Evolutionary conservation across 2,888 invertebrate species (phyloP).

Genomic region (Diaphora mendica): DNA sequence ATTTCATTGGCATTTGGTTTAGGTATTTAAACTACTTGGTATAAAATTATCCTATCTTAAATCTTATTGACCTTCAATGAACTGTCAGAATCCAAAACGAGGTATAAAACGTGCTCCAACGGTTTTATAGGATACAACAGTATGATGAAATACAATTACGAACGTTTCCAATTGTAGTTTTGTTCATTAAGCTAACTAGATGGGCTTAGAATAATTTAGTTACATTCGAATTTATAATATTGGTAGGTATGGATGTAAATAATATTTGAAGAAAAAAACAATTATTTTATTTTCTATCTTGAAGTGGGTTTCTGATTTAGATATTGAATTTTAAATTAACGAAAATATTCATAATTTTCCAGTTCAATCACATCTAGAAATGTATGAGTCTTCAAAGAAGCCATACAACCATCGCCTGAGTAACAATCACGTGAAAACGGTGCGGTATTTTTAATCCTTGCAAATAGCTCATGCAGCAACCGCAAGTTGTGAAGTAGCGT

Average conservation of each 20-base stretch:
- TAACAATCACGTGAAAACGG: conserved; percentile 30
- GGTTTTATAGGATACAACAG: conserved; percentile 3
- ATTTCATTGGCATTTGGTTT: too few species aligned
- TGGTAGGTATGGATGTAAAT: too few species aligned
- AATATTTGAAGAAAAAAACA: not conserved
- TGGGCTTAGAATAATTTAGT: too few species aligned
- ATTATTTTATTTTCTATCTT: not conserved
- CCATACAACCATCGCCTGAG: conserved; percentile 23
- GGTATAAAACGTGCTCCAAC: conserved; percentile 26
- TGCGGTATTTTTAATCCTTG: conserved; percentile 17
- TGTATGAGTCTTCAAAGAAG: conserved; percentile 24
- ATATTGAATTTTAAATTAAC: too few species aligned
- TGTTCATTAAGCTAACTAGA: not conserved
- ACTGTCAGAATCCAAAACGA: conserved; percentile 10
- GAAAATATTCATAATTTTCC: too few species aligned
- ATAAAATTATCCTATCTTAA: too few species aligned
- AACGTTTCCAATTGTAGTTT: not conserved
- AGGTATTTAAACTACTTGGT: too few species aligned
- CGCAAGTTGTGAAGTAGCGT: conserved; percentile 14
- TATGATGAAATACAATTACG: conserved; percentile 26
- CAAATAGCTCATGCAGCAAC: conserved; percentile 29
- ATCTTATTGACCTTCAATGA: too few species aligned
- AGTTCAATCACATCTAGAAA: conserved; percentile 19
- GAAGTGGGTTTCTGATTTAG: not conserved
- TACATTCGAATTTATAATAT: too few species aligned